Base-by-base conservation (phyloP, 2,797 vertebrate genomes). In the Falco berigora region DNA sequence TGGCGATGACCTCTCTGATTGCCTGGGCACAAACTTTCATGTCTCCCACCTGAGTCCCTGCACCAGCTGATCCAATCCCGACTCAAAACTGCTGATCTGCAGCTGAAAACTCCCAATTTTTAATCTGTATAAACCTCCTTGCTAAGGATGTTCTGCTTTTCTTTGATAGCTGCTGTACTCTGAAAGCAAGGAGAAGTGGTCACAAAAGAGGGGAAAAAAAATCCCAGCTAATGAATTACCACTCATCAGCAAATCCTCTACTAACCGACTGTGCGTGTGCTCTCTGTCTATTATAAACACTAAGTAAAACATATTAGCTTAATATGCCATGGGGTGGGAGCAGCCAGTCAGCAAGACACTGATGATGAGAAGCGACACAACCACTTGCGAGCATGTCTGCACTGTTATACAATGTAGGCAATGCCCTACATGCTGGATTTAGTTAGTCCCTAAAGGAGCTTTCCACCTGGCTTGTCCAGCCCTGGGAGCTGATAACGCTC, bases 241-340 rank as follows among this genome's bases (percentile, higher is more conserved):
- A 2, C 56, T 92, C 89, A 87, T 86, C 73, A 92, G 84, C 77
- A 96, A 95, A 95, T 92, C 86, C 83, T 80, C 86, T 52, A 18
- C 5, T 5, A 61, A 61, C 56, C 3, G 3, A 64, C n/a, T 7
- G 44, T 25, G 56, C 19, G 3, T 3, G 73, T 12, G 50, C 67
- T 50, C 55, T 47, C 83, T 58, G 55, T 34, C 79, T 49, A 36
- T 72, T 38, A 59, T 19, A 23, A 89, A 84, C 62, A 47, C 40
- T 59, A 73, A 83, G 42, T 47, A 83, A 93, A 94, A 82, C 16
- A 42, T 9, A 78, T 53, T 20, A 76, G 59, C 72, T 52, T 78
- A 67, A 94, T 73, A 62, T 32, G 76, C 34, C 77, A 79, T 1
- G 4, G 78, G 49, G 36, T 52, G 71, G 78, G 86, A 87, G 88